Evolutionary conservation across 2,888 invertebrate genomes (phyloP).

Genomic region (Brachypalpus laphriformis): DNA sequence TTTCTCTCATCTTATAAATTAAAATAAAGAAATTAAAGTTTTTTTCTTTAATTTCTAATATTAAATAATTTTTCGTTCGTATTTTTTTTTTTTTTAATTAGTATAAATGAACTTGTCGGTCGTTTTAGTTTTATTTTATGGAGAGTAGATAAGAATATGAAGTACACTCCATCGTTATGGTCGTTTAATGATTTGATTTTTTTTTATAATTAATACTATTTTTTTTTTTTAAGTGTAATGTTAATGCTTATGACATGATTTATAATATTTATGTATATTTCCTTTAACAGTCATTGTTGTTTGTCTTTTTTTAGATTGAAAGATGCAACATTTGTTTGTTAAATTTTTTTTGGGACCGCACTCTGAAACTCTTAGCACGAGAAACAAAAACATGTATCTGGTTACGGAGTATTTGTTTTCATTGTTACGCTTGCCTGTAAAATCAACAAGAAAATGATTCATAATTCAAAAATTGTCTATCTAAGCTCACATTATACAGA

Average conservation of each 20-base stretch:
- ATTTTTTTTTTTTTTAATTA: neutral
- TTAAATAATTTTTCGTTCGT: slow-evolving; percentile 20
- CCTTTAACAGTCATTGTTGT: slow-evolving; percentile 15
- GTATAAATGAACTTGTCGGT: slow-evolving; percentile 23
- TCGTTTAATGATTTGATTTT: slow-evolving; percentile 28
- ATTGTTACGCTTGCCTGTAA: slow-evolving; percentile 59
- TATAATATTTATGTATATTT: slow-evolving; percentile 19
- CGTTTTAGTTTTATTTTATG: slow-evolving; percentile 24
- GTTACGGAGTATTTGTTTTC: slow-evolving; percentile 1
- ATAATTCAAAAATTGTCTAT: slow-evolving; percentile 11
- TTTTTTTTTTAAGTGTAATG: slow-evolving; percentile 49
- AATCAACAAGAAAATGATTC: slow-evolving; percentile 13
- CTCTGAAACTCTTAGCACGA: slow-evolving; percentile 29
- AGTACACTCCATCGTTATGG: slow-evolving; percentile 31
- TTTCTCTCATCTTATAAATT: slow-evolving; percentile 47
- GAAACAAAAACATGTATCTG: slow-evolving; percentile 5
- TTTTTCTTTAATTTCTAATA: slow-evolving; percentile 21
- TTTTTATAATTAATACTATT: slow-evolving; percentile 29
- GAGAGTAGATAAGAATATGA: slow-evolving; percentile 19
- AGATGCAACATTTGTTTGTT: slow-evolving; percentile 50
- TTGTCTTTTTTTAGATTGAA: slow-evolving; percentile 40
- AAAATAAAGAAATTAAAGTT: slow-evolving; percentile 27
- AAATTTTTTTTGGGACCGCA: neutral
- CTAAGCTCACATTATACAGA: neutral
- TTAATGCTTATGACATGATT: slow-evolving; percentile 49